A percentile compares a stretch with the other conserved stretches of the same genome.
These are phyloP conservation scores for Phengaris alcon DNA, from an alignment of 2,888 invertebrate species.

Conservation along the genomic window DNA sequence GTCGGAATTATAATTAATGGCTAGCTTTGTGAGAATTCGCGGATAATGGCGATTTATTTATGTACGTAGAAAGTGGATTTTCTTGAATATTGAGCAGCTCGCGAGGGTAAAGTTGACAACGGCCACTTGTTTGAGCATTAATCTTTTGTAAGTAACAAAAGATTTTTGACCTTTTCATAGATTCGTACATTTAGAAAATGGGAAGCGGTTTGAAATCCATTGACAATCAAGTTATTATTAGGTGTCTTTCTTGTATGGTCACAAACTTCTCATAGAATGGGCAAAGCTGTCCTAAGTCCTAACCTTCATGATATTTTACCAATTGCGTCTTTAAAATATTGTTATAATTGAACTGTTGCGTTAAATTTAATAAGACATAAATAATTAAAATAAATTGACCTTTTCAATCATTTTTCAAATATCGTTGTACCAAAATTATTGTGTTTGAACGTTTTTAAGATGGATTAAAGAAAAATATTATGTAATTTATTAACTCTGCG, in stretches of 20 bases:
- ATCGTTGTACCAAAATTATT: too few species aligned
- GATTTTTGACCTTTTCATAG: slow-evolving; percentile 39
- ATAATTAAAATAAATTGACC: too few species aligned
- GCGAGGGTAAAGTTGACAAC: slow-evolving; percentile 38
- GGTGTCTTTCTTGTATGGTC: slow-evolving; percentile 2
- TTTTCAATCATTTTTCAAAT: too few species aligned
- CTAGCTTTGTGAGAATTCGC: slow-evolving; percentile 64
- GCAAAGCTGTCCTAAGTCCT: too few species aligned
- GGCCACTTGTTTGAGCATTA: slow-evolving; percentile 62
- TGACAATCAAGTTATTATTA: slow-evolving; percentile 12
- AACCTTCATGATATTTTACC: too few species aligned
- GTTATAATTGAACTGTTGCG: too few species aligned
- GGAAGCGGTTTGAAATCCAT: slow-evolving; percentile 21
- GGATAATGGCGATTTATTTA: slow-evolving; percentile 63
- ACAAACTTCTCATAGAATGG: background rate
- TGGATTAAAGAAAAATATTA: too few species aligned
- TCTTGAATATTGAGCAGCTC: slow-evolving; percentile 70
- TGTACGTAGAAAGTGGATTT: slow-evolving; percentile 65
- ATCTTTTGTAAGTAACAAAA: slow-evolving; percentile 50
- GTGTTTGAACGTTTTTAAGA: too few species aligned
- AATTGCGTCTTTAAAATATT: too few species aligned
- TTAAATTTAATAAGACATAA: too few species aligned
- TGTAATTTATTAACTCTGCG: background rate
- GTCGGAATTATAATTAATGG: slow-evolving; percentile 76
- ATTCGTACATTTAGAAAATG: slow-evolving; percentile 14